These are phyloP conservation scores for Leucopsar rothschildi DNA, from an alignment of 2,113 vertebrate genomes.

Conservation along the genomic window DNA sequence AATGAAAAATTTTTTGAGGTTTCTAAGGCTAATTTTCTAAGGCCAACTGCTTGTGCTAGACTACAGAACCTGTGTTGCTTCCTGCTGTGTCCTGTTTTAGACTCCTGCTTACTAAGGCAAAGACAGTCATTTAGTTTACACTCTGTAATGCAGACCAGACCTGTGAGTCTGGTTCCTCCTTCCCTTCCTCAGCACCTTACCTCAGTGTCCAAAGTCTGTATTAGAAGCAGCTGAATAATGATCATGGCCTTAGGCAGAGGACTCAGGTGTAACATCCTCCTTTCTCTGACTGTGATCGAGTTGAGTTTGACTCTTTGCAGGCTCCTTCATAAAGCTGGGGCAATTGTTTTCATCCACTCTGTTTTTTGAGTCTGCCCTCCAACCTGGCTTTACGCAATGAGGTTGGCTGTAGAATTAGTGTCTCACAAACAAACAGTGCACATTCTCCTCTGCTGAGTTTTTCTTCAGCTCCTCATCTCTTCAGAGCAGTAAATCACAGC, in stretches of 20 bases:
- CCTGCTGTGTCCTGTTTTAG: not conserved
- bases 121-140: not conserved
- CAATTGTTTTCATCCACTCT: not conserved
- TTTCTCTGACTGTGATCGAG: not conserved
- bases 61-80: not conserved
- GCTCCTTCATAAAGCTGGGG: not conserved
- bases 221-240: not conserved
- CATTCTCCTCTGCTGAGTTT: not conserved
- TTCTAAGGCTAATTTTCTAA: not conserved
- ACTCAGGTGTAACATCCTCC: not conserved
- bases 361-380: not conserved
- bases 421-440: not conserved
- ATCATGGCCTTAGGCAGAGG: not conserved
- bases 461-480: not conserved
- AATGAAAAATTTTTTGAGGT: not conserved
- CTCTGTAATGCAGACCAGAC: not conserved
- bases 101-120: not conserved
- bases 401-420: not conserved
- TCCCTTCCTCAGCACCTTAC: not conserved
- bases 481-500: not conserved
- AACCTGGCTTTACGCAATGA: not conserved
- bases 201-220: not conserved
- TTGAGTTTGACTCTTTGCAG: not conserved
- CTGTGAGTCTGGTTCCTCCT: not conserved
- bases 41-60: not conserved